Conservation (phyloP, 2,113 vertebrate genomes). For the Accipiter virgatus region DNA sequence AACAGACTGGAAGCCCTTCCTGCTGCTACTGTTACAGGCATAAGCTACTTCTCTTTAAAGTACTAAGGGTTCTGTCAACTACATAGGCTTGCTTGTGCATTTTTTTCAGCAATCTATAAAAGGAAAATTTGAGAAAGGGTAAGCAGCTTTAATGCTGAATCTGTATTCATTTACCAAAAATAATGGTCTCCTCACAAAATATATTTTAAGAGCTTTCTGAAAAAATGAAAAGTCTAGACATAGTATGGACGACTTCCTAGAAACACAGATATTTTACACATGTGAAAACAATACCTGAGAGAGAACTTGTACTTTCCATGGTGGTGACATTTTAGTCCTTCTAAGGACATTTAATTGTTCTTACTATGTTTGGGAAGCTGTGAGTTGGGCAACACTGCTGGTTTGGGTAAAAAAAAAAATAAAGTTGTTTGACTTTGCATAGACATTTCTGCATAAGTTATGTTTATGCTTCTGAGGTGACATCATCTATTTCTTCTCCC, state of each 20-base stretch:
- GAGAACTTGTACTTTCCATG: background rate
- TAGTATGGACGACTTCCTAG: background rate
- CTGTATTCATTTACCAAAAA: background rate
- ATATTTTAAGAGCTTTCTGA: background rate
- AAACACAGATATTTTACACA: background rate
- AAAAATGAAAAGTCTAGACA: background rate
- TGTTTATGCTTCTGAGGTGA: background rate
- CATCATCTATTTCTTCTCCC: background rate
- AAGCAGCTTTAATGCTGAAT: background rate
- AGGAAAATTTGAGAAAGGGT: background rate
- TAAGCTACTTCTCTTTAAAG: background rate
- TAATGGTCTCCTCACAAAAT: background rate
- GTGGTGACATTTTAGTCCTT: background rate
- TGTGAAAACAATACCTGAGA: background rate
- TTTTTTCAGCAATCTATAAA: background rate
- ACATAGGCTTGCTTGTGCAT: background rate
- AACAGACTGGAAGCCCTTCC: background rate
- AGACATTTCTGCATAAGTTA: background rate
- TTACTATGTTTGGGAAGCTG: background rate
- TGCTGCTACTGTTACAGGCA: fast-evolving
- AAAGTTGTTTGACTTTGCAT: background rate
- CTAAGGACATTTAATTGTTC: background rate
- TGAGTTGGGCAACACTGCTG: background rate
- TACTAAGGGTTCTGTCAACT: background rate
- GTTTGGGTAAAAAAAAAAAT: background rate